Evolutionary conservation across 1,140 invertebrate genomes (phyloP), one percentile per base, ranked within the genome.

Genomic region (Tetramorium parvispinum): DNA sequence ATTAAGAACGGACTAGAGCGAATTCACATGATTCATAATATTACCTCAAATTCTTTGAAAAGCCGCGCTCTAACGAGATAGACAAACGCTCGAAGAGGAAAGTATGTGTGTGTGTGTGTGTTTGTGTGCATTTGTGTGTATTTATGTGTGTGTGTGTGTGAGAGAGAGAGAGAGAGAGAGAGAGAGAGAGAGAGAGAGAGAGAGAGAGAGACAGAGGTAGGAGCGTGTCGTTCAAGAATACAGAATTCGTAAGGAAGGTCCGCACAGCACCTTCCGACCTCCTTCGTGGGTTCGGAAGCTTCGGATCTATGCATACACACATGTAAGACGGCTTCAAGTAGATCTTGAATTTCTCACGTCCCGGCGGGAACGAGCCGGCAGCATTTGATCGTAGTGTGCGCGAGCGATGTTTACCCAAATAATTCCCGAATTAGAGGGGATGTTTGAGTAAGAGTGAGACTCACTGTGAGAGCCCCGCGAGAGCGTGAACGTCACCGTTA

Each of bases 381-480:
- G 59, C 78, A 79, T 87, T 87, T 79, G 70, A 82, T 87, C 53
- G 40, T 65, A 32, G 66, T 71, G 66, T 79, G 21, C 32, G 37
- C 49, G 59, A 88, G 76, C 86, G 81, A 63, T 90, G 85, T 90
- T 90, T 90, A 75, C 73, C 77, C 78, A 90, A 90, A 86, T 90
- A 90, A 90, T 90, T 88, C 85, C 85, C 87, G 87, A 88, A 88
- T 90, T 90, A 90, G 87, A 78, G 27, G 53, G 49, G 46, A 59
- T 88, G 87, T 90, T 90, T 89, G 88, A 89, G 71, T 32, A 86
- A 82, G 76, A 63, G 37, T 59, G 79, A n/a, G n/a, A n/a, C n/a
- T n/a, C n/a, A n/a, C n/a, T n/a, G n/a, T n/a, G n/a, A 85, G 59
- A 85, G 51, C 66, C 49, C 37, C 75, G n/a, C 73, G 79, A 71